phyloP scores from a whole-genome alignment of 2,797 vertebrate genomes.

The Lacerta agilis region DNA sequence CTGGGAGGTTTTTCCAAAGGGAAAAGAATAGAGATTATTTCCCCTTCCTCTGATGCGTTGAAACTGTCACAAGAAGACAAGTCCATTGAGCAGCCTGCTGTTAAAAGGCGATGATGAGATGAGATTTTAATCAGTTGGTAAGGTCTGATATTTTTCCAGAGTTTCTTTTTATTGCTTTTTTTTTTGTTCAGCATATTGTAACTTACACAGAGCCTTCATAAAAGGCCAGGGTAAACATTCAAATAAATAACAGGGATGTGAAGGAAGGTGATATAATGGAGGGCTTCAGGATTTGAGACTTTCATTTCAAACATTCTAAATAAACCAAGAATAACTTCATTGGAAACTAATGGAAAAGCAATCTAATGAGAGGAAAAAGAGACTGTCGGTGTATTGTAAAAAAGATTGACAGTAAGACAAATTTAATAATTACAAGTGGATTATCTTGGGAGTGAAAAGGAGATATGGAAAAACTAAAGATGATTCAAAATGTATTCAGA shows the following conservation, averaged over 20 bases:
- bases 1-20: too few relatives aligned
- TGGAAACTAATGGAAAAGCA: constrained; percentile 22
- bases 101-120: not conserved
- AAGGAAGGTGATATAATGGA: not conserved
- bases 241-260: not conserved
- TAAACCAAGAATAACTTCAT: not conserved
- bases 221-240: not conserved
- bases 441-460: constrained; percentile 17
- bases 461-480: constrained; percentile 31
- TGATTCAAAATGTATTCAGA: constrained; percentile 27
- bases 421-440: constrained; percentile 33
- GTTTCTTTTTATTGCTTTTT: not conserved
- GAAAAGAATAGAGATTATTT: too few relatives aligned
- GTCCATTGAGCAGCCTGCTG: not conserved
- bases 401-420: constrained; percentile 30
- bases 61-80: not conserved
- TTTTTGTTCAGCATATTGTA: not conserved
- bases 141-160: not conserved
- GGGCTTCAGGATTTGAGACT: constrained; percentile 1
- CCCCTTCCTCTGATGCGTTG: not conserved
- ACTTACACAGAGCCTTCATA: not conserved
- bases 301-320: not conserved
- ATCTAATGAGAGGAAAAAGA: not conserved
- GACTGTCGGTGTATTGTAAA: constrained; percentile 7
- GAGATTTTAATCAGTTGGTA: not conserved